Base-by-base conservation (phyloP, 2,888 invertebrate species). In the Ephialtes manifestator region DNA sequence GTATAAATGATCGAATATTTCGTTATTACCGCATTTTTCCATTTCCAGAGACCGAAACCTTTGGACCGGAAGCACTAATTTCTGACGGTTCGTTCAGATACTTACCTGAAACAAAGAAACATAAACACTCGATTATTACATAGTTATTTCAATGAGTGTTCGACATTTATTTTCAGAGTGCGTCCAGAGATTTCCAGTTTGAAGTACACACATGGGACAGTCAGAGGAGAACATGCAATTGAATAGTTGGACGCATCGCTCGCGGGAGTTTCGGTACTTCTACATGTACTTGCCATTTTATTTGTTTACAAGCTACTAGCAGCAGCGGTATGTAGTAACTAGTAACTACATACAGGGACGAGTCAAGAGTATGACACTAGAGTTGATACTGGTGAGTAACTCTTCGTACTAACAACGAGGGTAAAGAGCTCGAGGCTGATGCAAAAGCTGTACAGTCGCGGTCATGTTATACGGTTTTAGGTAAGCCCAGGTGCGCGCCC, bases 331-430 rank as follows among this genome's bases (percentile, higher is more conserved):
- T 46, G 48, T n/a, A n/a, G n/a, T n/a, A n/a, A n/a, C n/a, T 18
- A 28, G 46, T 15, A 8, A 35, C 35, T 11, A 28, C 46, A 46
- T 24, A 8, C 67, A 28, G 20, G n/a, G 35, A 67, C 67, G 20
- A 46, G 13, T 43, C 43, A 5, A 67, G 43, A 46, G 31, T 4
- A 43, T 43, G 65, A 18, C 20, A 31, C 24, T 31, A 24, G 24
- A 39, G 76, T 76, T 65, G 76, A 76, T 65, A 65, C n/a, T 51
- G 76, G 18, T 35, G 53, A 35, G n/a, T 68, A 81, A 81, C 75
- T 75, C 39, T 60, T 70, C 58, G 75, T 48, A 60, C 68, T 65
- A 81, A 83, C 86, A 85, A 83, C 79, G 83, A 82, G 80, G 58
- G 48, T 71, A 70, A 70, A 74, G 72, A 70, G 53, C 76, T 83